These are phyloP conservation scores for Microplitis manilae DNA, from an alignment of 2,888 invertebrate species.

Conservation along the genomic window DNA sequence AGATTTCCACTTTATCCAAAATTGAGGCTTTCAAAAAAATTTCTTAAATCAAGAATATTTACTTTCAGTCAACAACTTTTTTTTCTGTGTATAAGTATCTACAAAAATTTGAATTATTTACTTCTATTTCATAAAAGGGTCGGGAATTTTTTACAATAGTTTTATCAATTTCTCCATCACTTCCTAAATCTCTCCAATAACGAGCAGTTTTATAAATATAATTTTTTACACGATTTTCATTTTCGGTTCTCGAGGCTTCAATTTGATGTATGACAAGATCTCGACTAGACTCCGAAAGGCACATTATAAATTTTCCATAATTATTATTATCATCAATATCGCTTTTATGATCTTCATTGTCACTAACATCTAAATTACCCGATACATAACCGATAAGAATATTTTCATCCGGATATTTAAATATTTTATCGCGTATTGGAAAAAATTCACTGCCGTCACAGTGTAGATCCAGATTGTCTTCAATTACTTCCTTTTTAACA, in stretches of 20 bases:
- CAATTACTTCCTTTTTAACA: slow-evolving; percentile 76
- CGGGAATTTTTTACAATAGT: slow-evolving; percentile 74
- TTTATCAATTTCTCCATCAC: slow-evolving; percentile 78
- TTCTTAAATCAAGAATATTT: too few relatives aligned
- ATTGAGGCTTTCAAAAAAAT: too few relatives aligned
- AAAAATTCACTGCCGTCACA: slow-evolving; percentile 74
- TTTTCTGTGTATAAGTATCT: background rate
- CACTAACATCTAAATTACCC: slow-evolving; percentile 68
- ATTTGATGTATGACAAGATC: slow-evolving; percentile 71
- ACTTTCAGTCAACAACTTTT: background rate
- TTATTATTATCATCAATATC: slow-evolving; percentile 69
- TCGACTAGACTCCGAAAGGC: slow-evolving; percentile 75
- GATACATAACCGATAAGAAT: slow-evolving; percentile 80
- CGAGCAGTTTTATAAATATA: slow-evolving; percentile 75
- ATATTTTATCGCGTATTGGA: slow-evolving; percentile 68
- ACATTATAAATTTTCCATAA: slow-evolving; percentile 81
- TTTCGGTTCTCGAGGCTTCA: slow-evolving; percentile 55
- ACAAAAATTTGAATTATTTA: slow-evolving; percentile 60
- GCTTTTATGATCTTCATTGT: background rate
- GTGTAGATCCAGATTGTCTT: slow-evolving; percentile 77
- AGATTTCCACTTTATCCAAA: too few relatives aligned
- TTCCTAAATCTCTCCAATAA: slow-evolving; percentile 78
- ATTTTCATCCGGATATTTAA: slow-evolving; percentile 62
- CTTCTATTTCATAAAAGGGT: slow-evolving; percentile 79
- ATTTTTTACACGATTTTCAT: slow-evolving; percentile 69